A percentile compares a stretch with the other conserved stretches of the same genome.
Conservation (phyloP, 2,888 invertebrate genomes). For the Acanthacorydalis orientalis region DNA sequence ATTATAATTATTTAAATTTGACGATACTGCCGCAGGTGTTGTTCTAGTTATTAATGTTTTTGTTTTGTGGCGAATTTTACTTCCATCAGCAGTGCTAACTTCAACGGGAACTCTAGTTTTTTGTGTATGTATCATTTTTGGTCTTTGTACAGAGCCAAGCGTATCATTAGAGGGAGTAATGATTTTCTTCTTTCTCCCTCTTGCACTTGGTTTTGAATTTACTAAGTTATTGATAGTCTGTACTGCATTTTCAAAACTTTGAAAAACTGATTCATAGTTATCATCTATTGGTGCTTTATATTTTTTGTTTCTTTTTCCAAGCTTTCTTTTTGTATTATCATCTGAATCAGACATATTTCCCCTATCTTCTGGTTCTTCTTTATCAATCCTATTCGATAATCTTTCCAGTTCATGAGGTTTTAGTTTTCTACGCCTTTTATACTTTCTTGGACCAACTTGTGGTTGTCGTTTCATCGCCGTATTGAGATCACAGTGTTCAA, state of each 20-base stretch:
- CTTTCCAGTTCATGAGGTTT: constrained; percentile 43
- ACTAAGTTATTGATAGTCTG: constrained; percentile 31
- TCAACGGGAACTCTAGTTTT: constrained; percentile 37
- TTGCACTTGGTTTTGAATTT: constrained; percentile 22
- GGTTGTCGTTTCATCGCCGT: constrained; percentile 67
- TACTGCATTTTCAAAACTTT: constrained; percentile 28
- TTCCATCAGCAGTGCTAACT: constrained; percentile 26
- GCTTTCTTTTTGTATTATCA: constrained; percentile 23
- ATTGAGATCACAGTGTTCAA: constrained; percentile 72
- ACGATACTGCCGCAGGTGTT: constrained; percentile 23
- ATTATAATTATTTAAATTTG: background rate
- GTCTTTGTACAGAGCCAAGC: constrained; percentile 25
- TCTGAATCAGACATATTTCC: constrained; percentile 18
- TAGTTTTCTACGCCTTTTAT: constrained; percentile 61
- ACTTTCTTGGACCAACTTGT: constrained; percentile 61
- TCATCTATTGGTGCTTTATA: constrained; percentile 19
- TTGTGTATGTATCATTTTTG: constrained; percentile 65
- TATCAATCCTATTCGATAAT: constrained; percentile 19
- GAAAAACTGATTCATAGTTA: constrained; percentile 27
- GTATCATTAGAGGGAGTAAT: constrained; percentile 13
- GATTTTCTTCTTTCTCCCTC: constrained; percentile 19
- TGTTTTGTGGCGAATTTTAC: constrained; percentile 36
- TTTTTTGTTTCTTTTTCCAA: constrained; percentile 19
- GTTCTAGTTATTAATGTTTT: constrained; percentile 38
- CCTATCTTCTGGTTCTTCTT: constrained; percentile 15